Percentiles rank a stretch among this genome's conserved stretches.
Conservation (phyloP, 2,888 invertebrate genomes). For the Trichogramma evanescens region DNA sequence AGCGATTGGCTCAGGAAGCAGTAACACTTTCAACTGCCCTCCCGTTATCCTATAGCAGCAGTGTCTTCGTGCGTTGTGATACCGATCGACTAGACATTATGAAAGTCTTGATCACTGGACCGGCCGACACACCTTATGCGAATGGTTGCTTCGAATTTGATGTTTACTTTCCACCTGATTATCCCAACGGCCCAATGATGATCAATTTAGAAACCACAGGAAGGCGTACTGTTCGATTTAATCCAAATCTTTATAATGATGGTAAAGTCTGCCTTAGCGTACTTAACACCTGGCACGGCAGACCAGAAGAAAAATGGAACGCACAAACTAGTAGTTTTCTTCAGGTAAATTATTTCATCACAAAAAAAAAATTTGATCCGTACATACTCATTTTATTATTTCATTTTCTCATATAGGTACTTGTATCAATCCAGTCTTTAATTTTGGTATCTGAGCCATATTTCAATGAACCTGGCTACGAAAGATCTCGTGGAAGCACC, state of each 20-base stretch:
- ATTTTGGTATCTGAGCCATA: slow-evolving; percentile 90
- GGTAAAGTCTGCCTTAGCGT: slow-evolving; percentile 93
- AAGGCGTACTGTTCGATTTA: slow-evolving; percentile 81
- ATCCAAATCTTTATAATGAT: slow-evolving; percentile 90
- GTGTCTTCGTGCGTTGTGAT: slow-evolving; percentile 92
- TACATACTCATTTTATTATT: neutral
- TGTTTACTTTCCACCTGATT: slow-evolving; percentile 81
- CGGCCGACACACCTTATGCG: slow-evolving; percentile 85
- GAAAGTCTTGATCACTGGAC: slow-evolving; percentile 91
- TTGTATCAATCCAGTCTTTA: slow-evolving; percentile 87
- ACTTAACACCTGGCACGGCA: slow-evolving; percentile 92
- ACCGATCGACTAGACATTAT: slow-evolving; percentile 89
- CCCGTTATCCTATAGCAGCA: slow-evolving; percentile 86
- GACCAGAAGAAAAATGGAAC: slow-evolving; percentile 96
- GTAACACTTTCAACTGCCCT: slow-evolving; percentile 87
- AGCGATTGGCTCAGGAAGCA: slow-evolving; percentile 89
- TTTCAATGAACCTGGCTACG: slow-evolving; percentile 92
- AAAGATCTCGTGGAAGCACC: slow-evolving; percentile 80
- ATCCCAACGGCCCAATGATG: slow-evolving; percentile 79
- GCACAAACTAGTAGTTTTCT: slow-evolving; percentile 90
- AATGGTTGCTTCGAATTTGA: slow-evolving; percentile 89
- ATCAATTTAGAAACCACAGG: slow-evolving; percentile 88
- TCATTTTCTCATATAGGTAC: slow-evolving; percentile 53
- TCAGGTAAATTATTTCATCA: slow-evolving; percentile 50
- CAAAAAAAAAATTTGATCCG: neutral